A percentile compares a stretch with the other conserved stretches of the same genome.
phyloP scores from a whole-genome alignment of 2,888 invertebrate genomes.

The Ennomos fuscantarius region DNA sequence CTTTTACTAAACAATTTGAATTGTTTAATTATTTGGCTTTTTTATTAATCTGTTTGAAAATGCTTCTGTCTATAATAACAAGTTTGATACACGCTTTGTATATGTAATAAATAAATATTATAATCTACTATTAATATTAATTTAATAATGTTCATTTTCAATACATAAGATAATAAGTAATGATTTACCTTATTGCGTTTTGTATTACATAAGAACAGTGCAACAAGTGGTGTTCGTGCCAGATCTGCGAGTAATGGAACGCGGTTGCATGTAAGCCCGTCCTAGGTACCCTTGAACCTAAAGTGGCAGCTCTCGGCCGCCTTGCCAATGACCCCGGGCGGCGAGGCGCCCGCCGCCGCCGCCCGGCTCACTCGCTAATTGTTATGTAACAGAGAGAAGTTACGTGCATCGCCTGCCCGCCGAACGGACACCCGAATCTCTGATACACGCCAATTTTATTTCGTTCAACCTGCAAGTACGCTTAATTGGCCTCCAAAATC shows the following conservation, averaged over 20 bases:
- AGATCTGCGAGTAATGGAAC: slow-evolving; percentile 34
- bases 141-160: no score
- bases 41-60: no score
- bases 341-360: slow-evolving; percentile 74
- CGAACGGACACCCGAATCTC: slow-evolving; percentile 54
- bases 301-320: slow-evolving; percentile 84
- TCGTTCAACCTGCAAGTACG: slow-evolving; percentile 49
- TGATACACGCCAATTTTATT: slow-evolving; percentile 60
- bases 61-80: no score
- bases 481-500: slow-evolving; percentile 62
- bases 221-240: neutral
- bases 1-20: no score
- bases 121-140: no score
- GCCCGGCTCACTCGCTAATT: slow-evolving; percentile 72
- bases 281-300: slow-evolving; percentile 83
- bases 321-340: slow-evolving; percentile 86
- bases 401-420: slow-evolving; percentile 60
- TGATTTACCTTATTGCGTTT: no score
- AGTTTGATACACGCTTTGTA: no score
- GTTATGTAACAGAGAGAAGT: slow-evolving; percentile 79
- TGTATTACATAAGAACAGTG: neutral
- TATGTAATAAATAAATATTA: no score
- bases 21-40: no score
- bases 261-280: slow-evolving; percentile 69
- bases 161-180: no score